A percentile compares a stretch with the other conserved stretches of the same genome.
Evolutionary conservation across 2,113 vertebrate species (phyloP).

Genomic region (Brachypodius melanocephalos): DNA sequence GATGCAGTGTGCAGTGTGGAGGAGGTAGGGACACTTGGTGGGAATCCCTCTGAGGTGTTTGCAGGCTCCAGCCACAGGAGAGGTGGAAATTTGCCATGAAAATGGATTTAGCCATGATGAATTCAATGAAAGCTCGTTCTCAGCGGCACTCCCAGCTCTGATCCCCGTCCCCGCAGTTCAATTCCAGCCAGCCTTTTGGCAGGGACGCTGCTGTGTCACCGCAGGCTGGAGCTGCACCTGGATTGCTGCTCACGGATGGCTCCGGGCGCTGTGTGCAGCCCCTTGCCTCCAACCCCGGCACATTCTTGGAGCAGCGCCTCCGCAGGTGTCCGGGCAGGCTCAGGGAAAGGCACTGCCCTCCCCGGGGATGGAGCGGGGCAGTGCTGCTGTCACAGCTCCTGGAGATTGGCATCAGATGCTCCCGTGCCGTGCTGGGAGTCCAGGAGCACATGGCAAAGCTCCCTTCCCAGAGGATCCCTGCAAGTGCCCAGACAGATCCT

Average conservation of each 20-base stretch:
- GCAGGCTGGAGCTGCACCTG: constrained; percentile 30
- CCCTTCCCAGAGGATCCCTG: background rate
- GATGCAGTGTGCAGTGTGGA: constrained; percentile 91
- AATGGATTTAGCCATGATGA: background rate
- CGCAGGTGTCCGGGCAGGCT: background rate
- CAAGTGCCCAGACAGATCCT: background rate
- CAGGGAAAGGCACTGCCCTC: background rate
- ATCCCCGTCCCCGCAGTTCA: background rate
- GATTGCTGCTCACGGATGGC: background rate
- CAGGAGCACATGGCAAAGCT: background rate
- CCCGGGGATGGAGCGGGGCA: background rate
- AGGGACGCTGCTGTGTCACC: background rate
- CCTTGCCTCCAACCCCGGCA: background rate
- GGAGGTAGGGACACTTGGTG: constrained; percentile 78
- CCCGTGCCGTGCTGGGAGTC: background rate
- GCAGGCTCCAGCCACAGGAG: background rate
- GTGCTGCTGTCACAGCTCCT: background rate
- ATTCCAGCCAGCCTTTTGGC: background rate
- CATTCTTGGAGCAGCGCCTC: background rate
- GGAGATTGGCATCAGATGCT: background rate
- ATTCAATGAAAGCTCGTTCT: background rate
- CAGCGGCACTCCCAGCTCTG: constrained; percentile 1
- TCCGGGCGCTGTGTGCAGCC: background rate
- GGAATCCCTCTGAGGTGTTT: background rate
- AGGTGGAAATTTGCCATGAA: background rate